Conservation (phyloP, 2,797 vertebrate genomes). For the Pempheris klunzingeri region DNA sequence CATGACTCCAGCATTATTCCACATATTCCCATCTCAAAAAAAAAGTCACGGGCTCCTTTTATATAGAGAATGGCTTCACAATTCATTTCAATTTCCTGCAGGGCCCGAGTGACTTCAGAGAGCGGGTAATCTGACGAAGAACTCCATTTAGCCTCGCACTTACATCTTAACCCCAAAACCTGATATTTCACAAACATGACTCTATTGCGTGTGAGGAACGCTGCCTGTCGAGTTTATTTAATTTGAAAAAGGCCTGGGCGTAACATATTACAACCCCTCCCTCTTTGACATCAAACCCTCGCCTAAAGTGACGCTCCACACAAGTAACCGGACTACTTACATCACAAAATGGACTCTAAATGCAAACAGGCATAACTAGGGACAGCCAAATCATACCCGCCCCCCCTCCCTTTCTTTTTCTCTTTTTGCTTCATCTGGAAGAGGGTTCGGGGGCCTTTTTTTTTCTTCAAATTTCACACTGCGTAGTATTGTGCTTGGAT, state of each 20-base stretch:
- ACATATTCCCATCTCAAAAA: conserved; percentile 50
- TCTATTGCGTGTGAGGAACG: conserved; percentile 48
- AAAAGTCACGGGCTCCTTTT: conserved; percentile 64
- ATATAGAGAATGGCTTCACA: conserved; percentile 66
- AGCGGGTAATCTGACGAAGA: conserved; percentile 76
- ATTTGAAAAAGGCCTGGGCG: conserved; percentile 69
- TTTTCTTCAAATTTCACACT: conserved; percentile 84
- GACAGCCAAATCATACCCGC: conserved; percentile 62
- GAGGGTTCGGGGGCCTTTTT: conserved; percentile 66
- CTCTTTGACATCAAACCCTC: conserved; percentile 73
- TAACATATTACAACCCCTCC: conserved; percentile 66
- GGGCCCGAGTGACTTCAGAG: conserved; percentile 78
- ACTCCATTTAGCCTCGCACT: conserved; percentile 77
- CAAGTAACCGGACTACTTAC: conserved; percentile 80
- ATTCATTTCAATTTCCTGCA: conserved; percentile 81
- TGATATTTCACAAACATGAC: conserved; percentile 70
- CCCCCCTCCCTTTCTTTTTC: background rate
- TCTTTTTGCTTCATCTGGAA: conserved; percentile 62
- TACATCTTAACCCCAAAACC: conserved; percentile 76
- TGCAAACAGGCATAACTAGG: conserved; percentile 83
- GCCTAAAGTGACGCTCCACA: conserved; percentile 69
- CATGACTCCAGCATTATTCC: conserved; percentile 66
- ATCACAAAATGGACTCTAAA: conserved; percentile 83
- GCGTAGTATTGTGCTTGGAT: conserved; percentile 81
- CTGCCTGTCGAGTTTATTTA: conserved; percentile 69